These are phyloP conservation scores for Pangasianodon gigas DNA, from an alignment of 2,113 vertebrate genomes.

Conservation along the genomic window DNA sequence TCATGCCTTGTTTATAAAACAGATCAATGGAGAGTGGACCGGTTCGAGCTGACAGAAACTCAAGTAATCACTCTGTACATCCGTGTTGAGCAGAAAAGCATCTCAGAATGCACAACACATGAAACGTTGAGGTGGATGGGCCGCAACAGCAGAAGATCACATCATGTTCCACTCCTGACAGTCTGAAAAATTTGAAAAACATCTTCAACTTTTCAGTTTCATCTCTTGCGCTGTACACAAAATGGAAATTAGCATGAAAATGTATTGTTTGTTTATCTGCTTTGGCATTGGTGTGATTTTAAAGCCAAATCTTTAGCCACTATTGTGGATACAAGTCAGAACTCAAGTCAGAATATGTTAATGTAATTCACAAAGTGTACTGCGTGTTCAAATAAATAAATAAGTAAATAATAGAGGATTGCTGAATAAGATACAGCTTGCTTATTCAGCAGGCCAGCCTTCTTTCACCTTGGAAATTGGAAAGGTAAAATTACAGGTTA, in stretches of 20 bases:
- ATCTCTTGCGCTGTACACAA: not conserved
- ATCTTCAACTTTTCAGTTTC: not conserved
- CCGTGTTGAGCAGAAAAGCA: not conserved
- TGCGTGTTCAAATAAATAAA: not conserved
- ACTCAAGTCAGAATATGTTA: not conserved
- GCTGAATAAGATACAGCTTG: conserved; percentile 1
- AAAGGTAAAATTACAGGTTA: conserved; percentile 8
- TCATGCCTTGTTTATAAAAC: too few relatives aligned
- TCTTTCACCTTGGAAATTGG: conserved; percentile 8
- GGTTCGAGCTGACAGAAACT: not conserved
- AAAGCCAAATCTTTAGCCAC: not conserved
- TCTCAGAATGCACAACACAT: not conserved
- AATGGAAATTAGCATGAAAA: not conserved
- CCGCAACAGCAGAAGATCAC: not conserved
- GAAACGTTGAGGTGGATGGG: not conserved
- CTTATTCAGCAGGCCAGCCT: conserved; percentile 15
- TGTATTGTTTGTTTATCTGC: not conserved
- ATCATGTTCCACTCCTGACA: not conserved
- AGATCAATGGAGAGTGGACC: too few relatives aligned
- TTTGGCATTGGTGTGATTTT: not conserved
- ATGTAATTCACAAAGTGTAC: not conserved
- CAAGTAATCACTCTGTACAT: not conserved
- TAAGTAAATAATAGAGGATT: conserved; percentile 10
- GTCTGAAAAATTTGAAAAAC: not conserved
- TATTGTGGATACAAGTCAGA: not conserved